These are phyloP conservation scores for Thomomys bottae DNA, from an alignment of 2,113 vertebrate species.

Conservation along the genomic window DNA sequence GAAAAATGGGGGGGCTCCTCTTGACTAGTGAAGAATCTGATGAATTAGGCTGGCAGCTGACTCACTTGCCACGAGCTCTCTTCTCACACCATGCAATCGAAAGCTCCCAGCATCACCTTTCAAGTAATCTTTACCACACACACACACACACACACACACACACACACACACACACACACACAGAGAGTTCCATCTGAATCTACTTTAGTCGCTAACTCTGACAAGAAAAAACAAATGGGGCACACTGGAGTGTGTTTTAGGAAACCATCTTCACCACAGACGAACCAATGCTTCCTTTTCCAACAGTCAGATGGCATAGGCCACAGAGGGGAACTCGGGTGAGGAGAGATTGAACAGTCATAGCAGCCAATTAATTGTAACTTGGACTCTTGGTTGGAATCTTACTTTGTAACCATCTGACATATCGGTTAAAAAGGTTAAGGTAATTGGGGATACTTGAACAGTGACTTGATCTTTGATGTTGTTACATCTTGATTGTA, in stretches of 20 bases:
- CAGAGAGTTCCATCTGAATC: no score
- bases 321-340: not conserved
- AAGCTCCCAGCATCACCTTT: not conserved
- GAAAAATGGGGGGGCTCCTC: no score
- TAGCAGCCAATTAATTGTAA: not conserved
- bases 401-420: not conserved
- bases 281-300: not conserved
- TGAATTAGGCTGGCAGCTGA: not conserved
- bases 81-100: not conserved
- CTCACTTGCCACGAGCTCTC: not conserved
- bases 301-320: slow-evolving; percentile 1
- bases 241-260: not conserved
- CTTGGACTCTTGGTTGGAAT: not conserved
- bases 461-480: not conserved
- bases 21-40: no score
- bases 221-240: not conserved
- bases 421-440: not conserved
- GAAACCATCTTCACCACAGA: not conserved
- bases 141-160: no score
- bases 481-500: not conserved
- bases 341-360: not conserved
- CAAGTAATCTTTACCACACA: not conserved
- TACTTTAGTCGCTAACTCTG: not conserved
- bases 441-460: not conserved
- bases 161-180: no score